These are phyloP conservation scores for Sitta carolinensis DNA, from an alignment of 2,797 vertebrate species.

Conservation along the genomic window DNA sequence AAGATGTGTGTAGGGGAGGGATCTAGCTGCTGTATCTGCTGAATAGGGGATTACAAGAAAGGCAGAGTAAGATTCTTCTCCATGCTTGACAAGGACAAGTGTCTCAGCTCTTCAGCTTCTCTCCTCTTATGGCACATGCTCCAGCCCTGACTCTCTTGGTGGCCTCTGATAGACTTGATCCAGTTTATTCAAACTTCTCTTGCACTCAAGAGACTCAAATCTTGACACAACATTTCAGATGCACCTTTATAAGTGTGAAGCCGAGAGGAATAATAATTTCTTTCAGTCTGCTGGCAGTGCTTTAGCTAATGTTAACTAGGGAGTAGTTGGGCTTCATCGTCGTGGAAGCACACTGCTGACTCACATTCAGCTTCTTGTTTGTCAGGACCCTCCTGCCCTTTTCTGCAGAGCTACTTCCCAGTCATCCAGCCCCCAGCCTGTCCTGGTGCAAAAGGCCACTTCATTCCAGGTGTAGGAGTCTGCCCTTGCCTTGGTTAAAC, in stretches of 20 bases:
- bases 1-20: not conserved
- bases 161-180: not conserved
- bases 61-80: not conserved
- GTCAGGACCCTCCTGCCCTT: not conserved
- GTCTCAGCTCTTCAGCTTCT: not conserved
- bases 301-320: not conserved
- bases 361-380: not conserved
- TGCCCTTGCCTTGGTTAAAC: not conserved
- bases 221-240: not conserved
- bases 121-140: not conserved
- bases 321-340: accelerated
- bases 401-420: not conserved
- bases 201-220: not conserved
- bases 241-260: not conserved
- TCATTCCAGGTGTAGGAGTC: not conserved
- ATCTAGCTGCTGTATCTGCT: not conserved
- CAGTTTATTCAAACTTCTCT: not conserved
- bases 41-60: not conserved
- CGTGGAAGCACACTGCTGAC: not conserved
- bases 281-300: not conserved
- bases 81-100: not conserved
- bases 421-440: not conserved
- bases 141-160: not conserved
- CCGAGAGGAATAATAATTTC: not conserved
- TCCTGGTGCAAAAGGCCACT: not conserved